A percentile compares a stretch with the other conserved stretches of the same genome.
Conservation (phyloP, 2,888 invertebrate species). For the Drosophila phalerata region DNA sequence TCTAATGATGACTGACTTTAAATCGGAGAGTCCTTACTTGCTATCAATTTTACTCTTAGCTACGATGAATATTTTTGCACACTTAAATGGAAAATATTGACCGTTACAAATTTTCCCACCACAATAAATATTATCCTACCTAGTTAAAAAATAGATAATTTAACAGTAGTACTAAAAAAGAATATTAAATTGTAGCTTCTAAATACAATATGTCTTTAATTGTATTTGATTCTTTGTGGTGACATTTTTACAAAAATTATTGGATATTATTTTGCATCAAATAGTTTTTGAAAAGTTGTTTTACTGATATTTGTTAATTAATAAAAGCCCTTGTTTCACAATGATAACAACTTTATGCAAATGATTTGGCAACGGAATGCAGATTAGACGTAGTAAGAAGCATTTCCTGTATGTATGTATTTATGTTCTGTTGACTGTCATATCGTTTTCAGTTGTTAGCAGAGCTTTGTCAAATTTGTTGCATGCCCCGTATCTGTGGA, state of each 20-base stretch:
- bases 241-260: too few species aligned
- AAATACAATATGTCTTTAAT: too few species aligned
- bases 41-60: neutral
- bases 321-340: neutral
- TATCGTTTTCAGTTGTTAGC: slow-evolving; percentile 39
- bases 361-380: slow-evolving; percentile 3
- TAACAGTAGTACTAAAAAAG: too few species aligned
- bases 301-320: neutral
- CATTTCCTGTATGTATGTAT: slow-evolving; percentile 13
- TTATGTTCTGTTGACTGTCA: slow-evolving; percentile 8
- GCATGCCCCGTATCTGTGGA: slow-evolving; percentile 24
- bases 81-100: too few species aligned
- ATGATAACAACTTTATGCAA: neutral
- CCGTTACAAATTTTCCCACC: too few species aligned
- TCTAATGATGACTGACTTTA: slow-evolving; percentile 38
- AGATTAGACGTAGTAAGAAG: slow-evolving; percentile 27
- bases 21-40: slow-evolving; percentile 21
- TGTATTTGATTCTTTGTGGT: too few species aligned
- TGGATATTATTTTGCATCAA: too few species aligned
- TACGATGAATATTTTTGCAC: too few species aligned
- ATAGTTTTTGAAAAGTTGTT: too few species aligned
- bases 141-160: too few species aligned
- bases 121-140: too few species aligned
- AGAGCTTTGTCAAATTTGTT: slow-evolving; percentile 37
- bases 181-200: too few species aligned